Percentiles rank a stretch among this genome's conserved stretches.
Evolutionary conservation across 2,888 invertebrate genomes (phyloP).

Genomic region (Cosmia trapezina): DNA sequence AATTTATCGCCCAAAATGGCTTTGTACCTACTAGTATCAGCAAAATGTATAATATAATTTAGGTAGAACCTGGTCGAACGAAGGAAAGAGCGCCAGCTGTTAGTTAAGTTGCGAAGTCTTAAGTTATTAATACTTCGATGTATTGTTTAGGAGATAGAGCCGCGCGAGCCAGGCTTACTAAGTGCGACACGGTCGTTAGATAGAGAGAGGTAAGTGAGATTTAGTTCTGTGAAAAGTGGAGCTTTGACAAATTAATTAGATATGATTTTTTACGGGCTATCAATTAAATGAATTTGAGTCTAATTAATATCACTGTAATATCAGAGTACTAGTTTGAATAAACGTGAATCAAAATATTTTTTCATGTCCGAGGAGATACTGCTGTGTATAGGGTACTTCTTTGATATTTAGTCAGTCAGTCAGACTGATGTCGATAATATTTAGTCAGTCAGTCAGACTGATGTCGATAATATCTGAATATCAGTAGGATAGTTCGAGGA

Average conservation of each 20-base stretch:
- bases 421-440: neutral
- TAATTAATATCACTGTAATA: too few relatives aligned
- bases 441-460: neutral
- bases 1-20: neutral
- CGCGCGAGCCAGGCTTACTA: slow-evolving; percentile 76
- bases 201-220: slow-evolving; percentile 56
- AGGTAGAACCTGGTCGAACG: slow-evolving; percentile 24
- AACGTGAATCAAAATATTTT: neutral
- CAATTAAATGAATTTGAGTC: neutral
- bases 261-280: neutral
- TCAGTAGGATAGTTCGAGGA: neutral
- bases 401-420: neutral
- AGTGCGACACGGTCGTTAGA: slow-evolving; percentile 52
- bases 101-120: slow-evolving; percentile 80
- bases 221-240: neutral
- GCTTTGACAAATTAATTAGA: neutral
- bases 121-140: slow-evolving; percentile 88
- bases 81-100: slow-evolving; percentile 64
- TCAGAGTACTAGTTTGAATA: neutral
- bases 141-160: slow-evolving; percentile 76
- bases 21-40: neutral
- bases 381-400: neutral
- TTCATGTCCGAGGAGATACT: neutral
- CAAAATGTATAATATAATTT: slow-evolving; percentile 38
- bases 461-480: neutral